These are phyloP conservation scores for Oplegnathus fasciatus DNA, from an alignment of 2,113 vertebrate species.

Conservation along the genomic window DNA sequence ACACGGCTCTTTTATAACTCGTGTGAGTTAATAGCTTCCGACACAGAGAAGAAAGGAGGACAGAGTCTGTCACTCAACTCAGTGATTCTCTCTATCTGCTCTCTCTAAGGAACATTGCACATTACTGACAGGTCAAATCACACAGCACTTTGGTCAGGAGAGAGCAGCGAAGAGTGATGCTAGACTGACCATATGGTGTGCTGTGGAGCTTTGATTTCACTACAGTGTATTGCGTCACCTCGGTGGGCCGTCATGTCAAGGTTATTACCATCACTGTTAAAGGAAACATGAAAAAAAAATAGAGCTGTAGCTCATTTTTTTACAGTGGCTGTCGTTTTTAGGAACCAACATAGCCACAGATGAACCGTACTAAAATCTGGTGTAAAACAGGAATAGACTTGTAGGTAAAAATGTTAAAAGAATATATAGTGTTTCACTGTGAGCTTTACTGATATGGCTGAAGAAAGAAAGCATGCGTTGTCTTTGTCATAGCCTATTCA, in stretches of 20 bases:
- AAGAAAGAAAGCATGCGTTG: neutral
- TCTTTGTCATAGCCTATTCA: neutral
- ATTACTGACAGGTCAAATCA: constrained; percentile 64
- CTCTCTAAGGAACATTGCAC: constrained; percentile 28
- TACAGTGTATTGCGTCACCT: constrained; percentile 26
- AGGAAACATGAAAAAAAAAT: neutral
- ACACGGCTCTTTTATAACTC: neutral
- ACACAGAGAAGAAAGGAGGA: constrained; percentile 29
- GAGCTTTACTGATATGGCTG: neutral
- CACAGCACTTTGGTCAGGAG: constrained; percentile 39
- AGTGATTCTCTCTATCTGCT: constrained; percentile 4
- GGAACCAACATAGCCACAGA: neutral
- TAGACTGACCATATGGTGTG: constrained; percentile 39
- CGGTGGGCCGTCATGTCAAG: constrained; percentile 3
- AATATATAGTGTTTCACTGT: neutral
- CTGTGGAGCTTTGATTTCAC: constrained; percentile 48
- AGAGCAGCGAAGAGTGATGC: constrained; percentile 25
- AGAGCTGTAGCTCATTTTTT: too few species aligned
- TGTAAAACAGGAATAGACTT: neutral
- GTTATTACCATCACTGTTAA: constrained; percentile 4
- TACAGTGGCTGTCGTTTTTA: neutral
- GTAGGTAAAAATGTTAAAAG: neutral
- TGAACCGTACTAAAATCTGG: neutral
- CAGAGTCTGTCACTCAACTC: constrained; percentile 28
- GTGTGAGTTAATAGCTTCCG: neutral